A percentile compares a stretch with the other conserved stretches of the same genome.
These are phyloP conservation scores for Nipponacmea schrenckii DNA, from an alignment of 2,888 invertebrate species.

Conservation along the genomic window DNA sequence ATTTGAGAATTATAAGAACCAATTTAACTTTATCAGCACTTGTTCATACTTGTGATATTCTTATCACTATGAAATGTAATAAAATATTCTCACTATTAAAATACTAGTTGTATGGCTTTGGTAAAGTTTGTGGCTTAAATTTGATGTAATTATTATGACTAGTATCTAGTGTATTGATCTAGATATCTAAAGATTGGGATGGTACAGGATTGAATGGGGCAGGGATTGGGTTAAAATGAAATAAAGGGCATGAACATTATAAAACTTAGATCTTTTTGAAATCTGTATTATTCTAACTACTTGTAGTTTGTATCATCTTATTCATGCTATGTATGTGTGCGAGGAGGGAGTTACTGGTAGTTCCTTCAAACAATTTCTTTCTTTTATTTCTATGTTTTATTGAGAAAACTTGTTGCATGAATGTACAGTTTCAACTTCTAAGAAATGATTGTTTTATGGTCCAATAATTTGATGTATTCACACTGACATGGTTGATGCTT, in stretches of 20 bases:
- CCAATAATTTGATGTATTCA: slow-evolving; percentile 8
- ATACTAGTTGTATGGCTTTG: not conserved
- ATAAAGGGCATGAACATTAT: not conserved
- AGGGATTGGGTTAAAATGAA: not conserved
- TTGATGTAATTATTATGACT: not conserved
- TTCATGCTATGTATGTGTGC: slow-evolving; percentile 7
- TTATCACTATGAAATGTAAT: not conserved
- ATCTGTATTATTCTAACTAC: not conserved
- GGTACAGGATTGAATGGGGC: not conserved
- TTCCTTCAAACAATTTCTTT: not conserved
- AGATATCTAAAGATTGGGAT: not conserved
- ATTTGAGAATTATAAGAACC: too few species aligned
- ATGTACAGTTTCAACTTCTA: slow-evolving; percentile 7
- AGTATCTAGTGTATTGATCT: too few species aligned
- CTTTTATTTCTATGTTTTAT: slow-evolving; percentile 2
- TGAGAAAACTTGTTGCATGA: slow-evolving; percentile 9
- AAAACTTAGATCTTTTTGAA: not conserved
- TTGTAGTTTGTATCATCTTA: slow-evolving; percentile 9
- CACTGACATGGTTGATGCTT: slow-evolving; percentile 7
- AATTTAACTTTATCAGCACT: too few species aligned
- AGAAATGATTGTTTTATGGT: slow-evolving; percentile 9
- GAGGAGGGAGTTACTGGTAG: slow-evolving; percentile 7
- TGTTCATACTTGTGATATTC: not conserved
- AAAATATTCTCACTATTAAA: not conserved
- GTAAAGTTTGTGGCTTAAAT: slow-evolving; percentile 2